Conservation (phyloP, 2,888 invertebrate species). For the Eupithecia abbreviata region DNA sequence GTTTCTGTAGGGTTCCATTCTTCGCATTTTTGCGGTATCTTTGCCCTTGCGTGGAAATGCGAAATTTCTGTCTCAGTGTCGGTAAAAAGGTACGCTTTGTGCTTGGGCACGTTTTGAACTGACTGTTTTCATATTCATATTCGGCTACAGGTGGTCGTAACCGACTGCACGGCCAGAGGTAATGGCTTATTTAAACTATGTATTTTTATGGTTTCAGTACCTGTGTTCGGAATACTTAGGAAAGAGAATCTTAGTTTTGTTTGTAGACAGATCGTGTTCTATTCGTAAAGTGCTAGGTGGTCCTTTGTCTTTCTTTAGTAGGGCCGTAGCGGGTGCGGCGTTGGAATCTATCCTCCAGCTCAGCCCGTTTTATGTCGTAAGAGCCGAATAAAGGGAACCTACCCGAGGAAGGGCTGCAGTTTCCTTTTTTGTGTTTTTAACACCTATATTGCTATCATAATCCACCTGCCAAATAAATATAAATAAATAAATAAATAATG, state of each 20-base stretch:
- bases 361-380: neutral
- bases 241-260: constrained; percentile 10
- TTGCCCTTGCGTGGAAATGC: constrained; percentile 62
- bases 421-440: neutral
- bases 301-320: neutral
- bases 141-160: constrained; percentile 65
- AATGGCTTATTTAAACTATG: constrained; percentile 43
- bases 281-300: neutral
- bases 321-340: neutral
- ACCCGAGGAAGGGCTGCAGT: neutral
- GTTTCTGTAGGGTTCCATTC: constrained; percentile 55
- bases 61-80: constrained; percentile 61
- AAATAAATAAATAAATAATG: too few species aligned
- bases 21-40: constrained; percentile 69
- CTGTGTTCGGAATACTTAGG: constrained; percentile 18
- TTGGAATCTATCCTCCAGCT: neutral
- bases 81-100: constrained; percentile 68
- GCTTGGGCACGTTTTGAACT: constrained; percentile 56
- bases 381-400: neutral
- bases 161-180: constrained; percentile 40
- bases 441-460: neutral
- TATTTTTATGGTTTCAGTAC: constrained; percentile 31
- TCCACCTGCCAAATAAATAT: neutral
- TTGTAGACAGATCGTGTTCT: constrained; percentile 1
- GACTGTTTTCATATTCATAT: constrained; percentile 58